Base-by-base conservation (phyloP, 2,797 vertebrate genomes). In the Odontamblyopus lacepedii region DNA sequence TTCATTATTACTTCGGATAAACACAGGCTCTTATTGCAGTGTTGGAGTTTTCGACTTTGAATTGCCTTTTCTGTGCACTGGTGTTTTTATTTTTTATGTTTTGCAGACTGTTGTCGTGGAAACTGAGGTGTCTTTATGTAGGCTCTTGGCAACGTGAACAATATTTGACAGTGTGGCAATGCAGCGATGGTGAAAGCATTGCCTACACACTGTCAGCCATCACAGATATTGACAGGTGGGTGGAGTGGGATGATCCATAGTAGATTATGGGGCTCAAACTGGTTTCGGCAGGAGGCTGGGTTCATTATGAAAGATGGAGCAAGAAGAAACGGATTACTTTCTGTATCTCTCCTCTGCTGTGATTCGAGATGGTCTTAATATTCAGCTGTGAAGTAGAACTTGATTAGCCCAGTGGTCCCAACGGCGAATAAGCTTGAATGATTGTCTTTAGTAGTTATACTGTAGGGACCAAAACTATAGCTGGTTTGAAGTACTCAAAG, bases 41-140 rank as follows among this genome's bases (percentile, higher is more conserved):
- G 59, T 64, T 30, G 35, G 57, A 72, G 62, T 76, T 79, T 68
- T 76, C 5, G 60, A 69, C 69, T 86, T 79, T 1, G 6, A 73
- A 59, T 70, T 0, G 23, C 50, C 38, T 61, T 60, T 29, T 16
- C 63, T 70, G 53, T 69, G 57, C 44, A 32, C 74, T 65, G 68
- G 82, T 84, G 23, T 76, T 48, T 48, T 44, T 44, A 13, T 44
- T n/a, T 71, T 66, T 69, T 67, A 64, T 82, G 62, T 66, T 69
- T 84, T 77, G 44, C 78, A 79, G 85, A 86, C 88, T 85, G 92
- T 93, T 92, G 92, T 91, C 88, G 85, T 93, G 92, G 92, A 92
- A 93, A 93, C 92, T 82, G 88, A 86, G 83, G 85, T 87, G 86
- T 89, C 89, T 87, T 87, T 83, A 85, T 83, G 87, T 88, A 84